A percentile compares a stretch with the other conserved stretches of the same genome.
Evolutionary conservation across 2,797 vertebrate genomes (phyloP).

Genomic region (Argya squamiceps): DNA sequence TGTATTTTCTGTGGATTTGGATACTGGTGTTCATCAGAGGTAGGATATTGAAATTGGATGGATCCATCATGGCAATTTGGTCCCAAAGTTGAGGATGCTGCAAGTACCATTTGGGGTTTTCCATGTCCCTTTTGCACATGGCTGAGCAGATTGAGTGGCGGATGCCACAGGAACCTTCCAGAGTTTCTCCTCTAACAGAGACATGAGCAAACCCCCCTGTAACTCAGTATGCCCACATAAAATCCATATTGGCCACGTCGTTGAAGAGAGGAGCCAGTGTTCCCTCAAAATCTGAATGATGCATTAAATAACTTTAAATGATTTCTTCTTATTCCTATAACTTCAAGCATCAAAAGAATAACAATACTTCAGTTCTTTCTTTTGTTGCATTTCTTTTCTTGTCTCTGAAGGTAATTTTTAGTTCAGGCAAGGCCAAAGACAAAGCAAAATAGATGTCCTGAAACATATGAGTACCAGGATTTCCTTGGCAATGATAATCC

Average conservation of each 20-base stretch:
- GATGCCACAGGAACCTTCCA: neutral
- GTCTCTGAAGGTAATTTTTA: constrained; percentile 30
- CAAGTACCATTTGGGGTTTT: neutral
- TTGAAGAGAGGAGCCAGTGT: neutral
- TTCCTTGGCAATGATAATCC: constrained; percentile 73
- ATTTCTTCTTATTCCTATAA: neutral
- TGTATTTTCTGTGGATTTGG: neutral
- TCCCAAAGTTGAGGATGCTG: neutral
- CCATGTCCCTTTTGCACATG: neutral
- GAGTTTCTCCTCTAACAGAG: neutral
- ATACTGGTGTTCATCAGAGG: neutral
- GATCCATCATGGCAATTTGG: neutral
- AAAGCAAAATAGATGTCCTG: constrained; percentile 55
- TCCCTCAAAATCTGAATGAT: neutral
- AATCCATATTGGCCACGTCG: neutral
- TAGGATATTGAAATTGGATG: neutral
- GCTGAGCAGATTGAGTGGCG: neutral
- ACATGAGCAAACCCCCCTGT: neutral
- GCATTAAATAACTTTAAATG: neutral
- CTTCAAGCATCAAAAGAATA: neutral
- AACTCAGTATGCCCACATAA: neutral
- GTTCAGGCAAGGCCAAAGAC: constrained; percentile 54
- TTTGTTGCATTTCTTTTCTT: neutral
- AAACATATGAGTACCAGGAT: constrained; percentile 61
- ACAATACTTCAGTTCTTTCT: neutral